Evolutionary conservation across 2,113 vertebrate species (phyloP).

Genomic region (Ptyas mucosa): DNA sequence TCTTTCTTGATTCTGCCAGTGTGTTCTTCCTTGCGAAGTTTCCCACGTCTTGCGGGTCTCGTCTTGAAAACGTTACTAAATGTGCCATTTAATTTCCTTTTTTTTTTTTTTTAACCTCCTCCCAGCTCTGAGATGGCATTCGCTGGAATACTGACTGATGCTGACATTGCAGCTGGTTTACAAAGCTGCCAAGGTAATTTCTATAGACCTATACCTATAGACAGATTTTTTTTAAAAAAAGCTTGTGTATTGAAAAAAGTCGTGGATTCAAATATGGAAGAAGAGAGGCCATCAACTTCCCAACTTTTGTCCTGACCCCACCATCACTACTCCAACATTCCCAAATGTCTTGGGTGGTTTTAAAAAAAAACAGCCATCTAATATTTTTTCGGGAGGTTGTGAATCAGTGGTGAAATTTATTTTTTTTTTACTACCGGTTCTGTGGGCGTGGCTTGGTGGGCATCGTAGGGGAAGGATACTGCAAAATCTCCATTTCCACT

Average conservation of each 20-base stretch:
- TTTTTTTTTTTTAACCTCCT: constrained; percentile 13
- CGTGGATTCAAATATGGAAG: not conserved
- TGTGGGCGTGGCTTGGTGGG: no score
- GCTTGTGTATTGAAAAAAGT: not conserved
- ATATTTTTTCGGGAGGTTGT: not conserved
- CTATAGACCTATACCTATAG: no score
- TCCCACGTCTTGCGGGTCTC: not conserved
- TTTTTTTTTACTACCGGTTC: no score
- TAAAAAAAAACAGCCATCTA: not conserved
- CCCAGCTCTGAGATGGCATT: constrained; percentile 73
- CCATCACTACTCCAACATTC: not conserved
- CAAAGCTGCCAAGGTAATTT: constrained; percentile 73
- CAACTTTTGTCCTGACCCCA: not conserved
- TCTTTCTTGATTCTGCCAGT: not conserved
- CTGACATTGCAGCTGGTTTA: constrained; percentile 80
- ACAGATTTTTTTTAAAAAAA: no score
- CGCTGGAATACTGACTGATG: constrained; percentile 67
- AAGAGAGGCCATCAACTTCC: not conserved
- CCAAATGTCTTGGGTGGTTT: not conserved
- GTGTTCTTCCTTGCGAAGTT: not conserved
- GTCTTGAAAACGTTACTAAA: not conserved
- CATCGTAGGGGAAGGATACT: no score
- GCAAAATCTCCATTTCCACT: no score
- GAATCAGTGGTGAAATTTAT: no score
- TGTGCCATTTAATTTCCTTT: not conserved